Evolutionary conservation across 2,888 invertebrate genomes (phyloP), one percentile per base, ranked within the genome.

Genomic region (Polyploca ridens): DNA sequence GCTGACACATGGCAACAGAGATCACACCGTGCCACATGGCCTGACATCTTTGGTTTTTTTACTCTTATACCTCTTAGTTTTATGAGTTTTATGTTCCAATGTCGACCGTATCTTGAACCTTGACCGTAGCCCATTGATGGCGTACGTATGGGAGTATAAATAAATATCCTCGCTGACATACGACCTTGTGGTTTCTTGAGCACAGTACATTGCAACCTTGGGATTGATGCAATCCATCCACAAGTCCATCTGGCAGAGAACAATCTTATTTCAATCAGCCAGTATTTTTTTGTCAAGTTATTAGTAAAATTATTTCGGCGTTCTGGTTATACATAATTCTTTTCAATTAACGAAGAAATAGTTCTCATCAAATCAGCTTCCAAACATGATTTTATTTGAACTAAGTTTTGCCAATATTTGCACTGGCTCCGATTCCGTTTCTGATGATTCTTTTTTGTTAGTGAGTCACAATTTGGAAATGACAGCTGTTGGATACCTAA

Each of bases 1-100:
- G 83, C 88, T 85, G 88, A 85, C 88, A 89, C 85, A 86, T 84
- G 83, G 88, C 82, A 83, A 84, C 83, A 67, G 79, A 75, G 76
- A 76, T 77, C 79, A 74, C 69, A 73, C 65, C 76, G 65, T 70
- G 70, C 81, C 83, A 84, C 81, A 84, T 84, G 85, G 82, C 77
- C 70, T 63, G 67, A 38, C 46, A 49, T 41, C 58, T 57, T 33
- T n/a, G 14, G 65, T 58, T 27, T 68, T 72, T 70, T 77, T 66
- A 62, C 64, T 69, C 68, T 70, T 74, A 69, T 72, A 73, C 41
- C 41, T 41, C 13, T 41, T 41, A 69, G 66, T 67, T 59, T 64
- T 57, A 68, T 64, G 59, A 58, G 46, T 67, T 57, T 57, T 13
- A 35, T 62, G 16, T 54, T 54, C 33, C 57, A 38, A 62, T 68